Base-by-base conservation (phyloP, 2,888 invertebrate species). In the Leucoptera coffeella region DNA sequence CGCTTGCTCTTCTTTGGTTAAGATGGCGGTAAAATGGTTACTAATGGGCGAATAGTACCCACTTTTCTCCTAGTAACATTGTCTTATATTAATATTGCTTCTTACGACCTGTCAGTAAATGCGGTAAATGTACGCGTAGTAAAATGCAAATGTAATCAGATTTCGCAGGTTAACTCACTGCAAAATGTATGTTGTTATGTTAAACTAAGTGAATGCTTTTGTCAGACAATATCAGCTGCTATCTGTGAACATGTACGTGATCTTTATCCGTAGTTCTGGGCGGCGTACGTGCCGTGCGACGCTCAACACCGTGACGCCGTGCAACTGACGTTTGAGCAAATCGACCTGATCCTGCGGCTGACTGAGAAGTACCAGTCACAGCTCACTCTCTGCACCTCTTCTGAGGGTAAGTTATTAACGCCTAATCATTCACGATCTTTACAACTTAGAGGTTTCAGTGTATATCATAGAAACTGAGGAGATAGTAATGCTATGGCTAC, bases 261-360 rank as follows among this genome's bases (percentile, higher is more conserved):
- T n/a, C n/a, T n/a, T n/a, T n/a, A n/a, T n/a, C n/a, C 20, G 7
- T 15, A 89, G 86, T 87, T 89, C 57, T 90, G 89, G 89, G 86
- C 87, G 23, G 85, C 85, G 35, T 90, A 86, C 71, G 86, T 85
- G 43, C 81, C 82, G 23, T 90, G 90, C 57, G 80, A 80, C 40
- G 77, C 85, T 24, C 88, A 88, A 53, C 82, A 85, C 53, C 81
- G 83, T 42, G 89, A 90, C 48, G 86, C 89, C 24, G 86, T 89
- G 40, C 84, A 87, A 48, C 71, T 85, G 41, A 85, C 87, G 15
- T 73, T 90, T 43, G 89, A 89, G 47, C 89, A 90, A 60, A 84
- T 88, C 45, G 90, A 90, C 62, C 76, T 87, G 40, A 88, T 89
- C 49, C 79, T 86, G 48, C 75, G 88, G 36, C 77, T 88, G 40